Evolutionary conservation across 53 echinoderm and acorn worm genomes (phyloP), one percentile per base, ranked within the genome.

Genomic region (Echinometra lucunter): DNA sequence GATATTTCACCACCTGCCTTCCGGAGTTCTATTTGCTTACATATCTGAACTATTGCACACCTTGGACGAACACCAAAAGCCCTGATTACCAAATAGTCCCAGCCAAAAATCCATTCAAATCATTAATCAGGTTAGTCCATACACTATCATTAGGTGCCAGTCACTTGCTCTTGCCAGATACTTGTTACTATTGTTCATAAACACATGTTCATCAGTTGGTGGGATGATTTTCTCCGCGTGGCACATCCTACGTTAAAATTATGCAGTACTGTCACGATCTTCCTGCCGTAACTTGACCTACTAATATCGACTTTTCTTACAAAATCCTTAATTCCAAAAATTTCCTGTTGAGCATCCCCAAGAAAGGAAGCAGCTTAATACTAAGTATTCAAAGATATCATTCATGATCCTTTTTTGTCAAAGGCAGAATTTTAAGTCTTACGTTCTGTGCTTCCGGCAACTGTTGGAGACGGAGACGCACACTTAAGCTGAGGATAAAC

Each of bases 11-110:
- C 49, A 28, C 2, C 12, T 85, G 49, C 30, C 83, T 27, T 83
- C 3, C 28, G 42, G 11, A 83, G 17, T 19, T 27, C 15, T 28
- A 30, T 85, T 85, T 45, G n/a, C 49, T 11, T 3, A 82, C 3
- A 25, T 10, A 3, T 85, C 49, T 30, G 15, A 49, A 28, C 49
- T 28, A 85, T 15, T 53, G 49, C 8, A 7, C 49, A 83, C 47
- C 27, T 83, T 85, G 85, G 85, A 85, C 49, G 85, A 85, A 85
- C 28, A 85, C 30, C 85, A 85, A 85, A 85, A 85, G 15, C 30
- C 45, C 6, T 85, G 45, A 49, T 85, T 27, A 27, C 6, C 2
- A 28, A 7, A 1, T 49, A 28, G n/a, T 85, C 49, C 49, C n/a
- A 28, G 47, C 85, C 85, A 45, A 85, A 13, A 28, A 49, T 45